phyloP scores from a whole-genome alignment of 2,113 vertebrate genomes.

The Pitta sordida region DNA sequence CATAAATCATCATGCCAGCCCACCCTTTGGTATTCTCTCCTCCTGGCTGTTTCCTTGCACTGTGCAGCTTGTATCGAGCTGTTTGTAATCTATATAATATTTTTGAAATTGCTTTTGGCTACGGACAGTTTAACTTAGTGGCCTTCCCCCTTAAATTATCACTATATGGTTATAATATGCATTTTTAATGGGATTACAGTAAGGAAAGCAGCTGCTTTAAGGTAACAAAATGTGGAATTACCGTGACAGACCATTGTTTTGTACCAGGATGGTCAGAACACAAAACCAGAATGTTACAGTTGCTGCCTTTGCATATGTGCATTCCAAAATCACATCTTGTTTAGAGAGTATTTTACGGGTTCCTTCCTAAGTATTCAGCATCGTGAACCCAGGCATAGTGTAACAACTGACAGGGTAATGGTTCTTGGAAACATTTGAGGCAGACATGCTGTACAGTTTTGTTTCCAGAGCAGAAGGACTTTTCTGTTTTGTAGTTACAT shows the following conservation, averaged over 20 bases:
- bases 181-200: slow-evolving; percentile 50
- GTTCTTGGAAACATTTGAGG: background rate
- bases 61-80: background rate
- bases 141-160: background rate
- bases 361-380: background rate
- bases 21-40: background rate
- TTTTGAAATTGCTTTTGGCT: background rate
- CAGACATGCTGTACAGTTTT: background rate
- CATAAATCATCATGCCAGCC: background rate
- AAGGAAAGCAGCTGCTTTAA: slow-evolving; percentile 57
- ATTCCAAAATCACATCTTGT: background rate
- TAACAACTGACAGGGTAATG: background rate
- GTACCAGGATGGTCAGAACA: background rate
- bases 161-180: background rate
- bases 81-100: background rate
- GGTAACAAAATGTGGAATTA: slow-evolving; percentile 60
- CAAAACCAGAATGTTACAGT: background rate
- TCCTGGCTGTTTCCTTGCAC: background rate
- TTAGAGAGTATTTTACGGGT: background rate
- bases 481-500: background rate
- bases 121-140: background rate
- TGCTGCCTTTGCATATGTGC: background rate
- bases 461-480: background rate
- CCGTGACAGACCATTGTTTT: background rate
- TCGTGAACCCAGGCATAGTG: background rate